These are phyloP conservation scores for Luffia ferchaultella DNA, from an alignment of 2,888 invertebrate species.

Conservation along the genomic window DNA sequence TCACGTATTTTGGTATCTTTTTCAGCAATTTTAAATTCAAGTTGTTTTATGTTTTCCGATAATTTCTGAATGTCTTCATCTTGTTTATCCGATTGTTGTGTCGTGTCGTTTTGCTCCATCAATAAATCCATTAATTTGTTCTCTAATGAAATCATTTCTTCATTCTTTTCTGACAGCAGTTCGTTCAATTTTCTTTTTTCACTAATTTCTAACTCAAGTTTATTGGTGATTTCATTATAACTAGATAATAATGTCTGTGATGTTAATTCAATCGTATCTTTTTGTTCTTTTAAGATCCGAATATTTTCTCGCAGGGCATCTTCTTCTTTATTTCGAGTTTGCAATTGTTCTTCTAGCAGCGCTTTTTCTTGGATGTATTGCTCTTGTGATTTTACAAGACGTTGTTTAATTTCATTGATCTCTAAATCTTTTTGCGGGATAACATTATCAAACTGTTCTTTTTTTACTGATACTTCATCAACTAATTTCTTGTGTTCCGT, in stretches of 20 bases:
- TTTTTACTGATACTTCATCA: conserved; percentile 26
- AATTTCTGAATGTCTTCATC: neutral
- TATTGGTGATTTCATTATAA: neutral
- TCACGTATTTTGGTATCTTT: conserved; percentile 19
- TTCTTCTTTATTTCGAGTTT: conserved; percentile 22
- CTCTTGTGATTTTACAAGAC: conserved; percentile 23
- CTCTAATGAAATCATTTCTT: neutral
- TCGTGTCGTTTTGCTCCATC: neutral
- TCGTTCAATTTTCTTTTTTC: neutral
- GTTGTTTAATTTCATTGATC: conserved; percentile 28
- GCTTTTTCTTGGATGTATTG: conserved; percentile 24
- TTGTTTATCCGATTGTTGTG: neutral
- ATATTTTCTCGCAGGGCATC: conserved; percentile 23
- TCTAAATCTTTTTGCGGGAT: conserved; percentile 31
- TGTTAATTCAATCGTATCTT: conserved; percentile 13
- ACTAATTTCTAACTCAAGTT: neutral
- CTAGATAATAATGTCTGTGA: neutral
- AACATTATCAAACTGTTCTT: conserved; percentile 24
- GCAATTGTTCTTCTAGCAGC: conserved; percentile 21
- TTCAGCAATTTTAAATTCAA: neutral
- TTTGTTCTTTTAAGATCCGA: conserved; percentile 19
- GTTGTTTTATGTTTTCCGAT: neutral
- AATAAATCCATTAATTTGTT: neutral
- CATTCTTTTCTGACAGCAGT: neutral
- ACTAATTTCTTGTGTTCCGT: conserved; percentile 26